Conservation (phyloP, 2,888 invertebrate genomes). For the Drosophila niveifrons region DNA sequence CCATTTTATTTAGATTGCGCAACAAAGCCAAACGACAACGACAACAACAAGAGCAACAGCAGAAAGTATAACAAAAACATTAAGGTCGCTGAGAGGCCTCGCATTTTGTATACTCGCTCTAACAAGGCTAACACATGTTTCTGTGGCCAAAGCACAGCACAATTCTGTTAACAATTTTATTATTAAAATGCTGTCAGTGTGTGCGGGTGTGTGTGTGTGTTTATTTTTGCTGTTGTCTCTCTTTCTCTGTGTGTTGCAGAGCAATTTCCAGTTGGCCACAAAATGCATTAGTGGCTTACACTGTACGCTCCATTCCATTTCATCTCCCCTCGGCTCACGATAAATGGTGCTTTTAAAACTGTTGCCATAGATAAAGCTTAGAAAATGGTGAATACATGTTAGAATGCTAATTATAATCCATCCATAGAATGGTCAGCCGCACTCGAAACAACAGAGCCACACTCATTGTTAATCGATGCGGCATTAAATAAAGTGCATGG, state of each 20-base stretch:
- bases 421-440: constrained; percentile 23
- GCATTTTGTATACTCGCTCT: constrained; percentile 49
- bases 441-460: constrained; percentile 7
- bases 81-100: constrained; percentile 59
- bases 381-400: constrained; percentile 19
- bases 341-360: constrained; percentile 42
- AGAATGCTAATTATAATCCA: constrained; percentile 43
- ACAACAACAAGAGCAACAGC: constrained; percentile 27
- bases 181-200: constrained; percentile 74
- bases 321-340: background rate
- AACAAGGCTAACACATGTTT: constrained; percentile 81
- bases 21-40: constrained; percentile 62
- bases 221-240: constrained; percentile 18
- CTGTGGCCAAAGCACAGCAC: constrained; percentile 74
- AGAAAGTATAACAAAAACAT: constrained; percentile 34
- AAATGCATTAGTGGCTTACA: constrained; percentile 73
- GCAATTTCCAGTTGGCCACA: constrained; percentile 69
- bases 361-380: constrained; percentile 30
- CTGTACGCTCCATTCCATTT: background rate
- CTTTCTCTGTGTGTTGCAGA: constrained; percentile 26
- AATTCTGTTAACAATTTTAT: constrained; percentile 82
- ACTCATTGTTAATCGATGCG: constrained; percentile 13
- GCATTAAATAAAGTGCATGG: background rate
- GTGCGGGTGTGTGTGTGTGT: constrained; percentile 22
- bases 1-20: constrained; percentile 81